Evolutionary conservation across 2,113 vertebrate genomes (phyloP), one percentile per base, ranked within the genome.

Genomic region (Lethenteron camtschaticum): DNA sequence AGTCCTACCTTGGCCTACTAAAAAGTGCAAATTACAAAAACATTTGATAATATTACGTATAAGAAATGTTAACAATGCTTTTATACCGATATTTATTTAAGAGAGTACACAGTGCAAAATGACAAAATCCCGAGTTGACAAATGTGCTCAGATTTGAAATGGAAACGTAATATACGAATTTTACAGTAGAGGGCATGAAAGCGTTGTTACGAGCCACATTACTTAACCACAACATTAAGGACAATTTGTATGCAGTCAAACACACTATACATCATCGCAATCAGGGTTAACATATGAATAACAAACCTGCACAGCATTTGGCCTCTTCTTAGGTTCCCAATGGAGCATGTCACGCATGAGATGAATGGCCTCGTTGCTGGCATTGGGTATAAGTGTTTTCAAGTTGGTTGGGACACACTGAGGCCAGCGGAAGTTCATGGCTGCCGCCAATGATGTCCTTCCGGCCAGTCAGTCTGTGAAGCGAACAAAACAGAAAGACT

Each of bases 401-500:
- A 99, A 76, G 74, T 87, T 87, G 74, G 89, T 88, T 18, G 89
- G 84, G 69, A 95, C 84, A 75, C 89, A 96, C 1, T 96, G 92
- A 18, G 94, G 94, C 75, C 96, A 96, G 69, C 86, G 89, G 76
- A 99, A 99, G 74, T 87, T 95, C 90, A 99, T 96, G 10, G 85
- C 82, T 68, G 86, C 78, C 14, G 91, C 87, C 57, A 99, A 83
- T 95, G 90, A 77, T 88, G 84, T 18, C 94, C 94, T 77, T 99
- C 94, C 8, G 86, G 81, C 94, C 94, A 99, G 70, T 99, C 91
- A 24, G 73, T 82, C 94, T 99, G 77, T 75, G 72, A 58, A 58
- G 73, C 74, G 72, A 56, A 57, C 75, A 74, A 73, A 60, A 56
- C 9, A 72, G 68, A 71, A 55, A 72, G 68, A 20, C 56, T 41